Evolutionary conservation across 2,113 vertebrate genomes (phyloP), one percentile per base, ranked within the genome.

Genomic region (Odocoileus hemionus): DNA sequence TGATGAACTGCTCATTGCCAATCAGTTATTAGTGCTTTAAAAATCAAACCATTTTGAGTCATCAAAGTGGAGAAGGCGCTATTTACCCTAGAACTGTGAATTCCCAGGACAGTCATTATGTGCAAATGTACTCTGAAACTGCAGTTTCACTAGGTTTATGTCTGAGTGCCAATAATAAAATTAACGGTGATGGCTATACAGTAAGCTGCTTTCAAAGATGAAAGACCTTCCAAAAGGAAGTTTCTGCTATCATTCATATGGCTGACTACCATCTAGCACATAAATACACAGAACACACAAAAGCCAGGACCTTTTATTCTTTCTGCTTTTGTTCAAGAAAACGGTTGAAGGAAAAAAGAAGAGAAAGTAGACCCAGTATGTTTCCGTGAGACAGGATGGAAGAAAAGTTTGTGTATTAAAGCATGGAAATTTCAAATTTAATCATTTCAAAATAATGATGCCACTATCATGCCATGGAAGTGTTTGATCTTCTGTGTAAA

Each of bases 181-280:
- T 98, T 97, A 99, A 98, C 86, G 80, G 43, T 94, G 97, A 98
- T 98, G 97, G 94, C 93, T 98, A 94, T 98, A 94, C 96, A 98
- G 96, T 98, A 98, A 98, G 97, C 95, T 98, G 91, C 98, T 98
- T 98, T 98, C 58, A 96, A 96, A 98, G 96, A 98, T 98, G 95
- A 98, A 98, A 98, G 96, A 86, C 86, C 74, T 95, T 98, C 91
- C 97, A 96, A 98, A 70, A 96, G 97, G 94, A 98, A 98, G 76
- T 94, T 96, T 95, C 96, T 97, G 30, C 97, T 97, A 84, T 95
- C 79, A n/a, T 87, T 98, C 97, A 97, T 76, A 64, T 30, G 67
- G 85, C 64, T 97, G 97, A 96, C 92, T 97, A 96, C 95, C 85
- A 57, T 36, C 98, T 97, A 98, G 78, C 83, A 97, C 76, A 95